Evolutionary conservation across 2,888 invertebrate species (phyloP), one percentile per base, ranked within the genome.

Genomic region (Tanaodytes sp.): DNA sequence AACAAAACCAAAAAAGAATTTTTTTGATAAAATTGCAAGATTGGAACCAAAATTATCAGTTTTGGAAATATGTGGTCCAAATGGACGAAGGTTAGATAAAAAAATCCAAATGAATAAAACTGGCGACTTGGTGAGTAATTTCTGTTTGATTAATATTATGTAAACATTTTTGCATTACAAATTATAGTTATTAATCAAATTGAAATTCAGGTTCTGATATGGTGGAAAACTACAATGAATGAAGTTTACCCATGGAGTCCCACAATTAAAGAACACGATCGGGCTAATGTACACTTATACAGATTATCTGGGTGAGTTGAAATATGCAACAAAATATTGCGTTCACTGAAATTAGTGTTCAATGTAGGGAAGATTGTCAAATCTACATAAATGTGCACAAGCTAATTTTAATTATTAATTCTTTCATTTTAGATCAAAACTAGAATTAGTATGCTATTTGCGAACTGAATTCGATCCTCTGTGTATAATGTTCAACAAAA

Each of bases 231-330:
- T 33, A 90, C 91, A 8, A 90, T 91, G 73, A 93, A 93, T 70
- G 96, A 96, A 82, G 94, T 96, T 0, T 95, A 94, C 78, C 96
- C 97, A 0, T 97, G 97, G 97, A 92, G 93, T 79, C 97, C 97
- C 11, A 88, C 93, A 42, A 88, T 91, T 27, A 90, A 91, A 79
- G 91, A 95, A 76, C 92, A 93, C 81, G 95, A 97, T 84, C 89
- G 94, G 74, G 94, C 96, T 5, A 97, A 97, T 85, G 88, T 96
- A 64, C 93, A 95, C 80, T 87, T 97, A 0, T 94, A 96, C 79
- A 88, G 89, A 72, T 86, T 93, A 31, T 89, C 87, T 80, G 91
- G 91, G 93, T 93, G 81, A n/a, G 2, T 46, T 15, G 11, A 30
- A 16, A 23, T 23, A 27, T 27, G 27, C 27, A n/a, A n/a, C n/a